Evolutionary conservation across 2,888 invertebrate species (phyloP).

Genomic region (Amphiduros pacificus): DNA sequence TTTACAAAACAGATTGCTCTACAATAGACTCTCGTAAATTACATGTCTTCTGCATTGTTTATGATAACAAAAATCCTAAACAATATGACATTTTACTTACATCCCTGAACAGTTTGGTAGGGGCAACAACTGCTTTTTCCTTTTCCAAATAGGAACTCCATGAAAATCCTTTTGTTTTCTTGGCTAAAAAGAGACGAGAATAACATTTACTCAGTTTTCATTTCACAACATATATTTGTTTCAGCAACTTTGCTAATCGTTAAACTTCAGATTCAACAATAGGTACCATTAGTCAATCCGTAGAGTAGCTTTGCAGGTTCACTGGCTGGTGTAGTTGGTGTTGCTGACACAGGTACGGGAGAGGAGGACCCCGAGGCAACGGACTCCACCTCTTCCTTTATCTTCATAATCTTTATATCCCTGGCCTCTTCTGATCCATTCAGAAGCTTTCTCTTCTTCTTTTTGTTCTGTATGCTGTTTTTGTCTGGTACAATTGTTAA

Average conservation of each 20-base stretch:
- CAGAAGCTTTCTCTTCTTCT: conserved; percentile 7
- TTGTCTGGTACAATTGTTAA: no score
- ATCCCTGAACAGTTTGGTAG: conserved; percentile 68
- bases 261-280: no score
- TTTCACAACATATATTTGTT: neutral
- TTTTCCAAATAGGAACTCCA: conserved; percentile 78
- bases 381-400: no score
- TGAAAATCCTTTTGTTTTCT: conserved; percentile 69
- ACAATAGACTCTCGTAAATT: neutral
- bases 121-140: conserved; percentile 74
- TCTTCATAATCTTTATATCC: no score
- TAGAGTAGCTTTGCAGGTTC: no score
- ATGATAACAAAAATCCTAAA: neutral
- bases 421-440: no score
- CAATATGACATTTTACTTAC: conserved; percentile 31
- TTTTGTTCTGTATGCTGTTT: neutral
- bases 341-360: no score
- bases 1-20: neutral
- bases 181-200: conserved; percentile 41
- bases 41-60: neutral
- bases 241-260: no score
- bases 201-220: neutral
- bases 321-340: no score
- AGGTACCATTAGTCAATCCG: no score
- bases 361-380: no score